phyloP scores from a whole-genome alignment of 1,140 invertebrate species.

The Leptinotarsa texana region DNA sequence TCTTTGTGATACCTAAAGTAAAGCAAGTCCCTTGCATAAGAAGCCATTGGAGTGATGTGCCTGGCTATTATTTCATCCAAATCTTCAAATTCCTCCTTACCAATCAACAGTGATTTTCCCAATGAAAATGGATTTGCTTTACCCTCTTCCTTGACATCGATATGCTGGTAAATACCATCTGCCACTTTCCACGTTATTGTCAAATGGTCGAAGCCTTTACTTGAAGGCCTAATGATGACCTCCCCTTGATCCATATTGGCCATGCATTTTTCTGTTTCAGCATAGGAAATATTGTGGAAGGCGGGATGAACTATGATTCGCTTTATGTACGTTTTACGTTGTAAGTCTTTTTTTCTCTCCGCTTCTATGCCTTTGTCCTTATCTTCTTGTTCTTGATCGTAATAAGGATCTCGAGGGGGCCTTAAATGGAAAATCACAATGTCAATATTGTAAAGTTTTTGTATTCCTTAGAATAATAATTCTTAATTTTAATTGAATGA shows the following conservation, averaged over 20 bases:
- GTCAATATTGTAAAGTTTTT: too few relatives aligned
- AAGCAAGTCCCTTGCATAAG: slow-evolving; percentile 85
- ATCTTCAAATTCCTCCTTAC: slow-evolving; percentile 93
- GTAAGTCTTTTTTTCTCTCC: slow-evolving; percentile 79
- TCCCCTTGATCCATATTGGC: slow-evolving; percentile 93
- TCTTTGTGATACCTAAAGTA: slow-evolving; percentile 90
- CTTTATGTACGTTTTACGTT: slow-evolving; percentile 84
- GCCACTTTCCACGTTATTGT: slow-evolving; percentile 99
- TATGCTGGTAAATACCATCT: slow-evolving; percentile 92
- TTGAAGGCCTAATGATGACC: slow-evolving; percentile 93
- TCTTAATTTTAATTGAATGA: too few relatives aligned
- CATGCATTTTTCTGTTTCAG: slow-evolving; percentile 90
- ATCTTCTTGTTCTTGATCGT: slow-evolving; percentile 86
- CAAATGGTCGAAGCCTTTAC: slow-evolving; percentile 90
- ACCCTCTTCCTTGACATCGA: slow-evolving; percentile 93
- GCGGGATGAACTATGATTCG: slow-evolving; percentile 96
- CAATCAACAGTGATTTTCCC: slow-evolving; percentile 87
- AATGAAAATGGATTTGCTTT: slow-evolving; percentile 97
- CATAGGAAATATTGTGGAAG: slow-evolving; percentile 95
- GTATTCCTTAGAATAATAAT: too few relatives aligned
- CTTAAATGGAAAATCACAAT: slow-evolving; percentile 44
- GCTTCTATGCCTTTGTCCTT: slow-evolving; percentile 78
- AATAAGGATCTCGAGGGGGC: slow-evolving; percentile 86
- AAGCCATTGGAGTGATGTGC: slow-evolving; percentile 94
- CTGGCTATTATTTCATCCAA: slow-evolving; percentile 98